A percentile compares a stretch with the other conserved stretches of the same genome.
Conservation (phyloP, 1,140 invertebrate genomes). For the Cherax destructor region DNA sequence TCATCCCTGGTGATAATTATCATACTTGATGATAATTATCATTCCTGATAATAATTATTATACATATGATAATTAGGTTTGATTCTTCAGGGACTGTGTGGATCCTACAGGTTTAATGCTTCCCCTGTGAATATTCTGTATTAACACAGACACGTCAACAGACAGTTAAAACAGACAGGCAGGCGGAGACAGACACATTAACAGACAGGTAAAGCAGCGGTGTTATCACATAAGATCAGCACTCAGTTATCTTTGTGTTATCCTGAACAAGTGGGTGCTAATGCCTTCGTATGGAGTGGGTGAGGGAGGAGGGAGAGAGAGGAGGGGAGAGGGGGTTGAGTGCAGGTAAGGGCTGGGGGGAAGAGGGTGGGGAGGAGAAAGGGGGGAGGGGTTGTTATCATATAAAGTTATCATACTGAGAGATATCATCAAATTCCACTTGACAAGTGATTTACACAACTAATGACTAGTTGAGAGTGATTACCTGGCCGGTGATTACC, state of each 20-base stretch:
- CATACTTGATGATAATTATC: too few relatives aligned
- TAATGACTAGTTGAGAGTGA: not conserved
- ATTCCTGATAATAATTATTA: too few relatives aligned
- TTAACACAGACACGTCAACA: too few relatives aligned
- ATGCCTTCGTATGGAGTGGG: not conserved
- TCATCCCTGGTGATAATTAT: not conserved
- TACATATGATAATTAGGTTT: too few relatives aligned
- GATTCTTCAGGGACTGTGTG: not conserved
- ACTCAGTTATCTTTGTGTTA: not conserved
- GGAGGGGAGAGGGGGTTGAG: too few relatives aligned
- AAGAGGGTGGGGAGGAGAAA: not conserved
- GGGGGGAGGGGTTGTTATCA: not conserved
- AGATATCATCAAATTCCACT: not conserved
- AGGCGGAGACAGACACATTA: too few relatives aligned
- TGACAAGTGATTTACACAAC: not conserved
- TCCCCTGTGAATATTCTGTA: too few relatives aligned
- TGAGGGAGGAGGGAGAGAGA: too few relatives aligned
- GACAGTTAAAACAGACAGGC: too few relatives aligned
- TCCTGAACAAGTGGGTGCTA: not conserved
- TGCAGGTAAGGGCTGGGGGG: not conserved
- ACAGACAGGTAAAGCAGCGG: too few relatives aligned
- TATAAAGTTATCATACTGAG: not conserved
- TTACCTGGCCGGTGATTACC: not conserved
- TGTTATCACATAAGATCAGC: too few relatives aligned
- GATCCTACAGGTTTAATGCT: not conserved